Percentiles rank a stretch among this genome's conserved stretches.
These are phyloP conservation scores for Caranx melampygus DNA, from an alignment of 2,113 vertebrate genomes.

Conservation along the genomic window DNA sequence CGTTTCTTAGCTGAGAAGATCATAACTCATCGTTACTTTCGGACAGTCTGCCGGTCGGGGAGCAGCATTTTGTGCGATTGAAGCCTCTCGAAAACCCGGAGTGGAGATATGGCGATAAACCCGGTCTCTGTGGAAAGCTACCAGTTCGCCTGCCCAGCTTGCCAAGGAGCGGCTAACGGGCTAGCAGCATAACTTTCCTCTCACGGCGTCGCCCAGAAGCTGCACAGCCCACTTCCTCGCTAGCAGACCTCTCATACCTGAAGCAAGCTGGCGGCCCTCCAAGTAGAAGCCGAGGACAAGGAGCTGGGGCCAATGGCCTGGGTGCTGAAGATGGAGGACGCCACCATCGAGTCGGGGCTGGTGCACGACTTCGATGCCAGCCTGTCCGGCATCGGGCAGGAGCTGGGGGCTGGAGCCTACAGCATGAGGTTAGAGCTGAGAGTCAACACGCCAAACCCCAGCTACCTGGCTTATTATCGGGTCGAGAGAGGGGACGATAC, in stretches of 20 bases:
- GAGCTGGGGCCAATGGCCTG: conserved; percentile 90
- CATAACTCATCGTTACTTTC: conserved; percentile 31
- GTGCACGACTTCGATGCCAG: conserved; percentile 96
- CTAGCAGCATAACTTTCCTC: conserved; percentile 77
- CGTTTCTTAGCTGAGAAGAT: conserved; percentile 53
- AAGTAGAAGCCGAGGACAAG: conserved; percentile 83
- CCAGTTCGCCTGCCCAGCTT: conserved; percentile 66
- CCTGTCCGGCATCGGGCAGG: conserved; percentile 93
- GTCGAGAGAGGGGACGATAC: conserved; percentile 1
- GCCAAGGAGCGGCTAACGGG: conserved; percentile 69
- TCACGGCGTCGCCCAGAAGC: conserved; percentile 60
- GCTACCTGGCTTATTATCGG: not conserved
- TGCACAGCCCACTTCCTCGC: conserved; percentile 67
- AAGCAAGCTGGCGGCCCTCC: conserved; percentile 83
- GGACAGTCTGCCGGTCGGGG: conserved; percentile 31
- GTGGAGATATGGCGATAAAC: conserved; percentile 68
- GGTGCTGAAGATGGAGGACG: conserved; percentile 97
- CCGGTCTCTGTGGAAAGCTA: conserved; percentile 58
- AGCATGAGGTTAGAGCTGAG: conserved; percentile 91
- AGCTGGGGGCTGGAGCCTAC: conserved; percentile 94
- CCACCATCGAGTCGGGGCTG: conserved; percentile 92
- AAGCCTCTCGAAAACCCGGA: conserved; percentile 9
- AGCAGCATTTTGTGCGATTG: conserved; percentile 14
- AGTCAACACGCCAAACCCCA: conserved; percentile 22
- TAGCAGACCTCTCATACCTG: conserved; percentile 63